A percentile compares a stretch with the other conserved stretches of the same genome.
These are phyloP conservation scores for Panthera tigris DNA, from an alignment of 2,113 vertebrate genomes.

Conservation along the genomic window DNA sequence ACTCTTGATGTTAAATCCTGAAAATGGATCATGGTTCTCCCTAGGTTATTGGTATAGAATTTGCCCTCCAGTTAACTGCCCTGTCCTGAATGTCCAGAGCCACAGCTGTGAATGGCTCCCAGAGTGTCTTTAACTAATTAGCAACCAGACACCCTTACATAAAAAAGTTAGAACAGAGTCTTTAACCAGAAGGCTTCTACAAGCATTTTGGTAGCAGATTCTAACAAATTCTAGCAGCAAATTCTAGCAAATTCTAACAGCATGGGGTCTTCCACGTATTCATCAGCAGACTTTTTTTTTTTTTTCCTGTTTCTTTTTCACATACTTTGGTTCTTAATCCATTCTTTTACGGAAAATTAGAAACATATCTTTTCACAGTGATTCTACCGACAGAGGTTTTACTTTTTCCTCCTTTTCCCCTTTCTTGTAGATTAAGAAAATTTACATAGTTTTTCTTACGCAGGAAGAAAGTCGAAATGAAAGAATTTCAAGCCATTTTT, in stretches of 20 bases:
- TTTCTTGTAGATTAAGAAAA: background rate
- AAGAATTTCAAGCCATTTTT: background rate
- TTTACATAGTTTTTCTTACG: background rate
- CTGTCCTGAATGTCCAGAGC: background rate
- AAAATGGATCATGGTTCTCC: conserved; percentile 28
- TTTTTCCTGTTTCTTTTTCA: background rate
- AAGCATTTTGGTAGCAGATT: background rate
- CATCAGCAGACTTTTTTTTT: background rate
- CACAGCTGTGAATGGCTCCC: conserved; percentile 22
- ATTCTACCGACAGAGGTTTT: background rate
- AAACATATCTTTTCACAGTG: background rate
- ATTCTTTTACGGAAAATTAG: background rate
- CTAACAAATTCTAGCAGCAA: no score
- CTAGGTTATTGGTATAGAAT: background rate
- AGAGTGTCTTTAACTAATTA: conserved; percentile 53
- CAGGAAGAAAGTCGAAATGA: background rate
- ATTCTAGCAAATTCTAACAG: background rate
- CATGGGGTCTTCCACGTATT: background rate
- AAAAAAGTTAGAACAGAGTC: background rate
- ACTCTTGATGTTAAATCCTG: conserved; percentile 31
- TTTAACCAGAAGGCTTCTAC: background rate
- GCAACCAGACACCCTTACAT: conserved; percentile 7
- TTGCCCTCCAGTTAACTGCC: conserved; percentile 5
- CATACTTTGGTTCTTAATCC: background rate
- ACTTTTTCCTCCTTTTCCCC: background rate